phyloP scores from a whole-genome alignment of 2,888 invertebrate genomes.

The Andricus curvator region DNA sequence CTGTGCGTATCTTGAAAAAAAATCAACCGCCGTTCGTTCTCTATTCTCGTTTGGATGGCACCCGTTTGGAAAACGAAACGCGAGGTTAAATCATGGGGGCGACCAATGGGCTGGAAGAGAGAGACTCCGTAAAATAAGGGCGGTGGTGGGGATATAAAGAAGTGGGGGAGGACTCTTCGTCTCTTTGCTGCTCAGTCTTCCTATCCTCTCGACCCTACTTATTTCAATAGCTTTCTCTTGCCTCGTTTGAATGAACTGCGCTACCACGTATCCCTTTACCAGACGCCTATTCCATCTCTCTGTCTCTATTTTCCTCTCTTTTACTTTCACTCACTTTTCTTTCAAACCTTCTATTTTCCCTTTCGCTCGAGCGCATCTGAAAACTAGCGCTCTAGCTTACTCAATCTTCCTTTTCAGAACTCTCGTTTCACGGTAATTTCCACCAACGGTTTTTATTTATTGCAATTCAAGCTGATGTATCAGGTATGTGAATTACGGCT shows the following conservation, averaged over 20 bases:
- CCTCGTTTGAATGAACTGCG: slow-evolving; percentile 73
- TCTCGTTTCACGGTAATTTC: slow-evolving; percentile 20
- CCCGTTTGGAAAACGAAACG: slow-evolving; percentile 67
- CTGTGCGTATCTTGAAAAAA: slow-evolving; percentile 59
- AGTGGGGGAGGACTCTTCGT: slow-evolving; percentile 40
- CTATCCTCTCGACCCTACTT: slow-evolving; percentile 75
- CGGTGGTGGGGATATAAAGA: slow-evolving; percentile 47
- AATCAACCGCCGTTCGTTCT: slow-evolving; percentile 63
- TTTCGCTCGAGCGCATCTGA: slow-evolving; percentile 37
- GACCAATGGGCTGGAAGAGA: slow-evolving; percentile 74
- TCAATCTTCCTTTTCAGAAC: slow-evolving; percentile 12
- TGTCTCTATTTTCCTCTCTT: slow-evolving; percentile 40
- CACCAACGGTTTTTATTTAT: slow-evolving; percentile 13
- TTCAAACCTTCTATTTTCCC: slow-evolving; percentile 30
- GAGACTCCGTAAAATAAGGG: slow-evolving; percentile 51
- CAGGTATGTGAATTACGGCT: not conserved
- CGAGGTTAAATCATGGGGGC: slow-evolving; percentile 74
- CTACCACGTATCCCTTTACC: slow-evolving; percentile 56
- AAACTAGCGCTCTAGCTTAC: slow-evolving; percentile 35
- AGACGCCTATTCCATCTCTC: slow-evolving; percentile 46
- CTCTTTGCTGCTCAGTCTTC: slow-evolving; percentile 49
- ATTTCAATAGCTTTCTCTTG: slow-evolving; percentile 74
- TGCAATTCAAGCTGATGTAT: not conserved
- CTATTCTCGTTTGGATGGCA: slow-evolving; percentile 60
- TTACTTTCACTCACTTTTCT: slow-evolving; percentile 42